phyloP scores from a whole-genome alignment of 2,113 vertebrate genomes.

The Diphyllodes magnificus region DNA sequence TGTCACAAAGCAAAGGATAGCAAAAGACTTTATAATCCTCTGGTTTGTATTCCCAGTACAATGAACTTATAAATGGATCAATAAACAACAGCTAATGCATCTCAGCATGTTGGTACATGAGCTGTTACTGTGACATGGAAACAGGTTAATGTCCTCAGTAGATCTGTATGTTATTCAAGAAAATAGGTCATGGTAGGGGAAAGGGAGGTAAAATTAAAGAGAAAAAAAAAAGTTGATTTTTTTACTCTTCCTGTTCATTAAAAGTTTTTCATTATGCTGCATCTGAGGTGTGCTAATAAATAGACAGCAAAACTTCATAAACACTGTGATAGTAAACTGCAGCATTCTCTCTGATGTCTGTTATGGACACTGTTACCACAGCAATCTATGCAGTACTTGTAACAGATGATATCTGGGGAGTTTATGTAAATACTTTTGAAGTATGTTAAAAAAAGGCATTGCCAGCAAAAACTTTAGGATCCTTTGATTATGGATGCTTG shows the following conservation, averaged over 20 bases:
- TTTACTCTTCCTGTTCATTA: background rate
- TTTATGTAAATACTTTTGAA: background rate
- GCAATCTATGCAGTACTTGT: background rate
- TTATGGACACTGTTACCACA: background rate
- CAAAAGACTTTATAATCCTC: background rate
- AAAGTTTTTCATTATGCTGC: background rate
- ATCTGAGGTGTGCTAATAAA: background rate
- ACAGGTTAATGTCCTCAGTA: conserved; percentile 2
- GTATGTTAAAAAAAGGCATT: background rate
- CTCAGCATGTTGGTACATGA: background rate
- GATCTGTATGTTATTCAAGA: background rate
- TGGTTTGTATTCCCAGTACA: background rate
- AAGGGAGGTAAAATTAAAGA: background rate
- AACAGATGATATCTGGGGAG: background rate
- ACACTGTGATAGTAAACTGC: background rate
- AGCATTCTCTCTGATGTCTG: background rate
- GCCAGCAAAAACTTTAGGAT: background rate
- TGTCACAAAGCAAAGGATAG: background rate
- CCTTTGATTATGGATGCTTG: background rate
- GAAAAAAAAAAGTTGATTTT: background rate
- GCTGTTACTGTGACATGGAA: background rate
- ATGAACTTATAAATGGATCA: background rate
- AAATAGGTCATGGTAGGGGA: background rate
- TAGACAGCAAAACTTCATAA: background rate
- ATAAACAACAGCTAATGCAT: conserved; percentile 46